These are phyloP conservation scores for Drosophila subobscura DNA, from an alignment of 1,140 invertebrate species.

Conservation along the genomic window DNA sequence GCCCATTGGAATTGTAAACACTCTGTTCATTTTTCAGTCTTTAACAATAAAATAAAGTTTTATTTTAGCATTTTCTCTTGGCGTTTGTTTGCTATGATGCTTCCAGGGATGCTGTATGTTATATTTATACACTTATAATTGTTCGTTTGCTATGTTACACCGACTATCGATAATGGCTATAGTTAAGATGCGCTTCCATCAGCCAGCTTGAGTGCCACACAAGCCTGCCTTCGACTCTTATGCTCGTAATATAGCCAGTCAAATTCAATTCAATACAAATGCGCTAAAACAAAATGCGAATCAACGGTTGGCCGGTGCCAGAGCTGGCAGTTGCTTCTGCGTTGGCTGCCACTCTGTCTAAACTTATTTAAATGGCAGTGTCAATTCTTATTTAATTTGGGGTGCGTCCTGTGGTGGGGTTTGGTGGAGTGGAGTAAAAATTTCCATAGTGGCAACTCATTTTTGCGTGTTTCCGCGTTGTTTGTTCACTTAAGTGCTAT, in stretches of 20 bases:
- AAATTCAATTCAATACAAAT: conserved; percentile 59
- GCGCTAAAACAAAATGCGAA: conserved; percentile 53
- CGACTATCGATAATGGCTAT: conserved; percentile 57
- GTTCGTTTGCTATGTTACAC: conserved; percentile 68
- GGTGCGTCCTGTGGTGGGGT: not conserved
- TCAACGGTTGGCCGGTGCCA: conserved; percentile 31
- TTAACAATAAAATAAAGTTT: conserved; percentile 81
- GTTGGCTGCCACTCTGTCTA: conserved; percentile 7
- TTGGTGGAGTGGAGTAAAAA: conserved; percentile 9
- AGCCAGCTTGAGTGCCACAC: conserved; percentile 62
- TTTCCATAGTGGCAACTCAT: conserved; percentile 45
- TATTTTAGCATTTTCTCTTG: conserved; percentile 64
- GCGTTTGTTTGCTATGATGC: conserved; percentile 24
- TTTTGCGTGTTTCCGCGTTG: conserved; percentile 40
- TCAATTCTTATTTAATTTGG: conserved; percentile 36
- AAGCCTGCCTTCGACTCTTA: conserved; percentile 38
- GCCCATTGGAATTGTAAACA: conserved; percentile 16
- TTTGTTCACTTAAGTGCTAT: conserved; percentile 66
- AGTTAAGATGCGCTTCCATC: conserved; percentile 60
- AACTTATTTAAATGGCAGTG: conserved; percentile 75
- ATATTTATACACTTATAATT: conserved; percentile 71
- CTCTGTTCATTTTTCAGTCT: conserved; percentile 57
- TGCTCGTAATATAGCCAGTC: conserved; percentile 15
- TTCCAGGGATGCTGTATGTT: conserved; percentile 13
- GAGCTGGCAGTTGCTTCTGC: not conserved